phyloP scores from a whole-genome alignment of 2,113 vertebrate species.

The Gobius niger region DNA sequence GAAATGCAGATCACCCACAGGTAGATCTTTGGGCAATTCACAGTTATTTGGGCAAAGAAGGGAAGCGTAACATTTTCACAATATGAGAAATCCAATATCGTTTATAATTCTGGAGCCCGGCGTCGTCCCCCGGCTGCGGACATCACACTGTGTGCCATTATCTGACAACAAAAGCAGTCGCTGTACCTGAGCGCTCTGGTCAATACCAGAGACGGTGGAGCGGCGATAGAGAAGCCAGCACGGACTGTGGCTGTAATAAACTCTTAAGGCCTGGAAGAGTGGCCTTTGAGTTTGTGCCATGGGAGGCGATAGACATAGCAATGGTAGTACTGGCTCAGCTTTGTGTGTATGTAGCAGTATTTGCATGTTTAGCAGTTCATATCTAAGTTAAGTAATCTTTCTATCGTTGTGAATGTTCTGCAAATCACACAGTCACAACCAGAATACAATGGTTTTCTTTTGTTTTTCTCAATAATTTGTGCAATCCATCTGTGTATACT shows the following conservation, averaged over 20 bases:
- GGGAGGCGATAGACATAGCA: too few species aligned
- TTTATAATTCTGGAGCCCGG: conserved; percentile 49
- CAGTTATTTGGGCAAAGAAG: conserved; percentile 39
- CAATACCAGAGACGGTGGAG: conserved; percentile 55
- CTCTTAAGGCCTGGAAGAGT: conserved; percentile 52
- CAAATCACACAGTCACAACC: too few species aligned
- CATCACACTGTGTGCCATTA: conserved; percentile 62
- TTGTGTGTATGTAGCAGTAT: too few species aligned
- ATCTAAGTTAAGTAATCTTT: too few species aligned
- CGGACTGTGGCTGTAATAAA: conserved; percentile 62
- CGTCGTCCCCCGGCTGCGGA: conserved; percentile 36
- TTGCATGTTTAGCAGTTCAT: too few species aligned
- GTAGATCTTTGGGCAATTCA: conserved; percentile 20
- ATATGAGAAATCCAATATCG: conserved; percentile 59
- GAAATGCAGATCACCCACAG: conserved; percentile 24
- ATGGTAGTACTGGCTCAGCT: too few species aligned
- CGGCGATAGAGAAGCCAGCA: conserved; percentile 50
- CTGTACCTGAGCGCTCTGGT: conserved; percentile 54
- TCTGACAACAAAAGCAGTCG: conserved; percentile 50
- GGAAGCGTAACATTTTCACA: conserved; percentile 58
- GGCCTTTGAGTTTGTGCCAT: neutral
- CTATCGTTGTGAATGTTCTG: too few species aligned
- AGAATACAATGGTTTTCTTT: too few species aligned
- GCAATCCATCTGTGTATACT: too few species aligned
- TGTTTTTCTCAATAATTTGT: too few species aligned